A percentile compares a stretch with the other conserved stretches of the same genome.
Evolutionary conservation across 2,888 invertebrate species (phyloP).

Genomic region (Cerceris ruficornis): DNA sequence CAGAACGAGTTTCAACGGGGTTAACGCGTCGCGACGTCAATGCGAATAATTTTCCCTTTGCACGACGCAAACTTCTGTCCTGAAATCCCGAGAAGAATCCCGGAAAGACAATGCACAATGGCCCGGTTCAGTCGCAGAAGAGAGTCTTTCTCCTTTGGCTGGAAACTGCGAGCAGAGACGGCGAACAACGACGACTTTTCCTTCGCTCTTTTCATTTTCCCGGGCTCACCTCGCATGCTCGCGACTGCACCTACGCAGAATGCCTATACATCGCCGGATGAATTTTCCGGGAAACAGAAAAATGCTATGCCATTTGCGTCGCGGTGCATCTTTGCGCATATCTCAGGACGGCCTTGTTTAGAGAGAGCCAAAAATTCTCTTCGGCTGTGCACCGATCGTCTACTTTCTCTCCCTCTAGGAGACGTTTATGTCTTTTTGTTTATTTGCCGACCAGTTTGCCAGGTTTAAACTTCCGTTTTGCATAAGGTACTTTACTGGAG

Average conservation of each 20-base stretch:
- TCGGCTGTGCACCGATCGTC: no score
- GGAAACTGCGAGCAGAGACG: slow-evolving; percentile 6
- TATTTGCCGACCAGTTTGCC: no score
- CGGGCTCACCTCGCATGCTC: background rate
- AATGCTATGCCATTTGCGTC: no score
- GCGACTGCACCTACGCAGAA: background rate
- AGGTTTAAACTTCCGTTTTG: no score
- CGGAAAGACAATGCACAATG: slow-evolving; percentile 25
- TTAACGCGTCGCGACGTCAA: background rate
- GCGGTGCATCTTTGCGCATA: no score
- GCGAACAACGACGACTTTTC: slow-evolving; percentile 6
- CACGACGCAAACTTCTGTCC: background rate
- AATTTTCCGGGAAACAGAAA: no score
- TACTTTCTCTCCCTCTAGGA: no score
- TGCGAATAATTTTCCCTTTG: background rate
- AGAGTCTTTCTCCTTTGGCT: background rate
- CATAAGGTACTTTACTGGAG: no score
- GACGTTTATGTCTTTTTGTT: no score
- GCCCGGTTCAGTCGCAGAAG: background rate
- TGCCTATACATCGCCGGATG: no score
- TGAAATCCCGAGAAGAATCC: slow-evolving; percentile 1
- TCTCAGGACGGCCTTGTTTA: no score
- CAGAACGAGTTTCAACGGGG: background rate
- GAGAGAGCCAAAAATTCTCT: no score
- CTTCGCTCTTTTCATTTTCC: slow-evolving; percentile 37